A percentile compares a stretch with the other conserved stretches of the same genome.
phyloP scores from a whole-genome alignment of 2,797 vertebrate species.

The Hemibagrus guttatus region DNA sequence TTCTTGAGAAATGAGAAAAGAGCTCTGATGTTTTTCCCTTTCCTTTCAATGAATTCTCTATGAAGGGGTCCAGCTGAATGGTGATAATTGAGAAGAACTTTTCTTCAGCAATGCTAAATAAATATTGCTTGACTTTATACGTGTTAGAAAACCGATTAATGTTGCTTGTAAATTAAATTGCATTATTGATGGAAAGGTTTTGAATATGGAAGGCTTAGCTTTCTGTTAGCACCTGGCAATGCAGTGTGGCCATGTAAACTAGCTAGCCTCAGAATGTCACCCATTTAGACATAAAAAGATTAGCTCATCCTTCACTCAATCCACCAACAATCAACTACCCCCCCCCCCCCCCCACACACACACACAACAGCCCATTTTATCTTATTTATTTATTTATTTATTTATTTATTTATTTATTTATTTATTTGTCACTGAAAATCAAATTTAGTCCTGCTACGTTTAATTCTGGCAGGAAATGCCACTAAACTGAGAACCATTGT shows the following conservation, averaged over 20 bases:
- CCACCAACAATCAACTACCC: too few relatives aligned
- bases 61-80: not conserved
- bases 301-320: not conserved
- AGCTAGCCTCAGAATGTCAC: not conserved
- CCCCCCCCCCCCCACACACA: too few relatives aligned
- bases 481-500: not conserved
- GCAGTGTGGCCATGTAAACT: not conserved
- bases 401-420: too few relatives aligned
- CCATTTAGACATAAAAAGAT: not conserved
- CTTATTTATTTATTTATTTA: too few relatives aligned
- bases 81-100: not conserved
- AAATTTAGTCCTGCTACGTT: too few relatives aligned
- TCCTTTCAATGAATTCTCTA: not conserved
- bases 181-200: not conserved
- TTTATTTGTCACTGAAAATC: too few relatives aligned
- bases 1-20: not conserved
- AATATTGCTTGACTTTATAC: not conserved
- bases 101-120: not conserved
- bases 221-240: not conserved
- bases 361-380: too few relatives aligned
- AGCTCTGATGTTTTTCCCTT: not conserved
- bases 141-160: not conserved
- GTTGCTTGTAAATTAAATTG: not conserved
- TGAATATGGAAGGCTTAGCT: not conserved
- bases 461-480: not conserved